A percentile compares a stretch with the other conserved stretches of the same genome.
These are phyloP conservation scores for Tribolium castaneum DNA, from an alignment of 1,140 invertebrate species.

Conservation along the genomic window DNA sequence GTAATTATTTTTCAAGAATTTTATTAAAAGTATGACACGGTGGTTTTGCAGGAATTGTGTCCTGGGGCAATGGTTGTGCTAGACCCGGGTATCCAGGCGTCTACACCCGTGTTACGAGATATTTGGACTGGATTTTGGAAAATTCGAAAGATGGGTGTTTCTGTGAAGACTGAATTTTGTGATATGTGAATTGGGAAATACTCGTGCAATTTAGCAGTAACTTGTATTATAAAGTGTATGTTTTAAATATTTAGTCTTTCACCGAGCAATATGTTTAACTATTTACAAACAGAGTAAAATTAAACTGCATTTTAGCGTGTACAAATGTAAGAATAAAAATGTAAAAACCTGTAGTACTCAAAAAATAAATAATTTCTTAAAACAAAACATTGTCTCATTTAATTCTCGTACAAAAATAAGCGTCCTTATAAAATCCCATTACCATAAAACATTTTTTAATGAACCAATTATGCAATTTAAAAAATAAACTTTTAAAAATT, in stretches of 20 bases:
- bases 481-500: too few relatives aligned
- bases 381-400: too few relatives aligned
- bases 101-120: slow-evolving; percentile 82
- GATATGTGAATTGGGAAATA: slow-evolving; percentile 6
- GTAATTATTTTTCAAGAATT: slow-evolving; percentile 61
- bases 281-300: too few relatives aligned
- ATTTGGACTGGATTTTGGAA: slow-evolving; percentile 80
- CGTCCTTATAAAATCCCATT: too few relatives aligned
- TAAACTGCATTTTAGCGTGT: too few relatives aligned
- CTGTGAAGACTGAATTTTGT: slow-evolving; percentile 67
- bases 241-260: not conserved
- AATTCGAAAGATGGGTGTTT: slow-evolving; percentile 80
- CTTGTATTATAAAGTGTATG: not conserved
- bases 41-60: slow-evolving; percentile 63
- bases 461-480: too few relatives aligned
- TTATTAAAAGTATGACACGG: not conserved
- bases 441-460: too few relatives aligned
- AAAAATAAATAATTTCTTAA: too few relatives aligned
- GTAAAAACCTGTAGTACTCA: too few relatives aligned
- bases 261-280: not conserved
- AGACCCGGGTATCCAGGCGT: slow-evolving; percentile 81
- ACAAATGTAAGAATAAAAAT: too few relatives aligned
- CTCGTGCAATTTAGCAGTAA: slow-evolving; percentile 29
- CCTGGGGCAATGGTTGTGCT: slow-evolving; percentile 74
- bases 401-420: too few relatives aligned